phyloP scores from a whole-genome alignment of 2,888 invertebrate species.

The Heliconius ismenius region DNA sequence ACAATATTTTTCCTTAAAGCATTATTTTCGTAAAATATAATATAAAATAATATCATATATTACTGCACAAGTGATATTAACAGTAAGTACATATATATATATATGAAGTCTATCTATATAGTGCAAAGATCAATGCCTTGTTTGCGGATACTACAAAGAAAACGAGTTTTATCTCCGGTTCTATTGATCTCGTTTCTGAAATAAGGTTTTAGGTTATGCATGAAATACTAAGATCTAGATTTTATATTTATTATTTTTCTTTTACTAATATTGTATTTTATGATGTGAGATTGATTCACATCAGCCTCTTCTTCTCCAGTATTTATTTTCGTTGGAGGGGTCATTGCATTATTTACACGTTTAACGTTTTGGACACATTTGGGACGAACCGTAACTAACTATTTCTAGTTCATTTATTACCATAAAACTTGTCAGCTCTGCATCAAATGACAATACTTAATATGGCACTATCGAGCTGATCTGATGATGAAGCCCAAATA shows the following conservation, averaged over 20 bases:
- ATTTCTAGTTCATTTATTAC: not conserved
- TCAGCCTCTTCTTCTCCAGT: not conserved
- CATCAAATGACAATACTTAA: not conserved
- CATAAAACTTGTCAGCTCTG: not conserved
- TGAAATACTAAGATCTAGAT: conserved; percentile 9
- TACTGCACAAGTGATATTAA: not conserved
- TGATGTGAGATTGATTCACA: not conserved
- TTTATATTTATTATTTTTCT: not conserved
- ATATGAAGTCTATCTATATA: conserved; percentile 4
- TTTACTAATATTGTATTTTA: not conserved
- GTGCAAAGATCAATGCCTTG: conserved; percentile 7
- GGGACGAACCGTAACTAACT: not conserved
- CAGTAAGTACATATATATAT: not conserved
- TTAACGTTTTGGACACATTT: too few species aligned
- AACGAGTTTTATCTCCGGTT: conserved; percentile 27
- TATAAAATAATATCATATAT: not conserved
- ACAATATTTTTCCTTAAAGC: not conserved
- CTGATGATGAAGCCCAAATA: too few species aligned
- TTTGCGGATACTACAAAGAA: conserved; percentile 24
- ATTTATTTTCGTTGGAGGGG: not conserved
- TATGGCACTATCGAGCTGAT: too few species aligned
- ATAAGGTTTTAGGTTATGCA: conserved; percentile 11
- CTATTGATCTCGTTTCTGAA: conserved; percentile 19
- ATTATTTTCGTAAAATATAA: not conserved
- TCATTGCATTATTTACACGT: not conserved